phyloP scores from a whole-genome alignment of 2,888 invertebrate species.

The Orthonychiurus folsomi region DNA sequence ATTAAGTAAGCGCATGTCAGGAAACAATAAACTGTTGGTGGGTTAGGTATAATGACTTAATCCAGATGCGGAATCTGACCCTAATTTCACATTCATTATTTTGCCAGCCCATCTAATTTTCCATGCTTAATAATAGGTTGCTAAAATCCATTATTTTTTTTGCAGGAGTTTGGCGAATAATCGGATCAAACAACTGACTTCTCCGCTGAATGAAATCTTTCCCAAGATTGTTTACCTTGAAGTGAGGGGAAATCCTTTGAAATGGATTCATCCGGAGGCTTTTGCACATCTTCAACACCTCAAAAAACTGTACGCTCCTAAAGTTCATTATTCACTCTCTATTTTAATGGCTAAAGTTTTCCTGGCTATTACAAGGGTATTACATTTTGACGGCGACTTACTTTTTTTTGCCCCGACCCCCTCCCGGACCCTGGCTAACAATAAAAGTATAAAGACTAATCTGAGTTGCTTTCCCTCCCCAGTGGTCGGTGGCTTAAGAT shows the following conservation, averaged over 20 bases:
- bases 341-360: conserved; percentile 11
- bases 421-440: no score
- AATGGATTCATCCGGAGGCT: conserved; percentile 59
- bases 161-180: conserved; percentile 73
- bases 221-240: conserved; percentile 64
- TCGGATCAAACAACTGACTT: conserved; percentile 64
- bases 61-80: no score
- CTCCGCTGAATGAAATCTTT: conserved; percentile 59
- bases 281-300: conserved; percentile 67
- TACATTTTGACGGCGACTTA: no score
- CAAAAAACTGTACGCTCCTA: conserved; percentile 64
- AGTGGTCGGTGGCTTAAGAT: no score
- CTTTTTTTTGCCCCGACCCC: no score
- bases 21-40: no score
- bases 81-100: no score
- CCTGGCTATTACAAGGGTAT: background rate
- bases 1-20: no score
- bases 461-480: no score
- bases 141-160: conserved; percentile 1
- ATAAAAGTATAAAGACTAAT: no score
- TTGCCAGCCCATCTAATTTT: conserved; percentile 10
- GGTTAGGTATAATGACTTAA: no score
- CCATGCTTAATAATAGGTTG: background rate
- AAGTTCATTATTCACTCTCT: conserved; percentile 8
- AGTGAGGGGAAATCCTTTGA: conserved; percentile 72